Conservation (phyloP, 2,888 invertebrate genomes). For the Hydroisotoma schaefferi region DNA sequence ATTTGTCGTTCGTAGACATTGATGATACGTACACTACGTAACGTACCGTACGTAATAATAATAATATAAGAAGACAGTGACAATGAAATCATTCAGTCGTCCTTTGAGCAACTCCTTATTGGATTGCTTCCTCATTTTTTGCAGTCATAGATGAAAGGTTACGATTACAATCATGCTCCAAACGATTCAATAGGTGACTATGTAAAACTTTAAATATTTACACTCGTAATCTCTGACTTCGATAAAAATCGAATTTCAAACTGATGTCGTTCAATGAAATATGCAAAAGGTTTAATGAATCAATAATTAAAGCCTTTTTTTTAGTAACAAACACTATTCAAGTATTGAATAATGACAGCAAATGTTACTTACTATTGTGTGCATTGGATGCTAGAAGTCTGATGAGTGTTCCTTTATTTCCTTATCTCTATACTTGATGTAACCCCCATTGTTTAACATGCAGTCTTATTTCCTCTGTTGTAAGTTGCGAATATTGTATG, state of each 20-base stretch:
- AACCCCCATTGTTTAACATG: too few species aligned
- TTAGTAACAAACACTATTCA: neutral
- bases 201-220: neutral
- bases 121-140: neutral
- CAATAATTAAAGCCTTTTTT: slow-evolving; percentile 6
- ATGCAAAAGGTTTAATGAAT: slow-evolving; percentile 22
- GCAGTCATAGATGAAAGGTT: slow-evolving; percentile 1
- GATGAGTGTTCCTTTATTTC: too few species aligned
- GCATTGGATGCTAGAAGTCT: too few species aligned
- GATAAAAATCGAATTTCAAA: neutral
- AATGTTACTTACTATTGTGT: too few species aligned
- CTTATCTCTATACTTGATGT: too few species aligned
- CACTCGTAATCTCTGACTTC: neutral
- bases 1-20: too few species aligned
- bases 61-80: slow-evolving; percentile 8
- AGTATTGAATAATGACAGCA: too few species aligned
- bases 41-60: too few species aligned
- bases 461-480: too few species aligned
- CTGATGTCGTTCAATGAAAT: slow-evolving; percentile 20
- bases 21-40: too few species aligned
- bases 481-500: too few species aligned
- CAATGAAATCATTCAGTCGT: slow-evolving; percentile 11
- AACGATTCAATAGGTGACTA: too few species aligned
- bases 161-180: slow-evolving; percentile 5
- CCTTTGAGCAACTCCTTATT: neutral